phyloP scores from a whole-genome alignment of 2,888 invertebrate genomes.

The Thyatira batis region DNA sequence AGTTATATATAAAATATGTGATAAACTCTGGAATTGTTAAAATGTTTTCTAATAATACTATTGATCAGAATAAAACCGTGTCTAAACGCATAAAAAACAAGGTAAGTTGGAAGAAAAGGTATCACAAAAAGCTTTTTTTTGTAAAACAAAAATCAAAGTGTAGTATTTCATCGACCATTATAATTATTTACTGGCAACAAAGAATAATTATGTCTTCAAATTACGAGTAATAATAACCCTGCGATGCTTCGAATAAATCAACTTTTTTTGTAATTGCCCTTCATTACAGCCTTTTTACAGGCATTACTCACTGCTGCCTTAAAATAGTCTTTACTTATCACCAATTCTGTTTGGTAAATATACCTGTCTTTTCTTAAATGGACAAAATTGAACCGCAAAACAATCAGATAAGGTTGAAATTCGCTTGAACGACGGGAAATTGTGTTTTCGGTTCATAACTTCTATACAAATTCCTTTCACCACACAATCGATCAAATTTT shows the following conservation, averaged over 20 bases:
- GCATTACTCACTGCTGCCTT: neutral
- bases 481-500: constrained; percentile 33
- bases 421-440: neutral
- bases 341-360: neutral
- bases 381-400: neutral
- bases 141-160: neutral
- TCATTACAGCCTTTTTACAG: neutral
- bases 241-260: neutral
- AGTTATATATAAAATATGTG: too few species aligned
- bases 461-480: constrained; percentile 26
- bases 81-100: too few species aligned
- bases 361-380: neutral
- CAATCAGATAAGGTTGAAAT: neutral
- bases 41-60: too few species aligned
- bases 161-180: neutral
- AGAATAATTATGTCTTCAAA: neutral
- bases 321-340: neutral
- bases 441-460: neutral
- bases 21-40: too few species aligned
- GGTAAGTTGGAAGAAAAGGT: too few species aligned
- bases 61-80: too few species aligned
- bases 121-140: neutral
- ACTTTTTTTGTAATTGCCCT: neutral
- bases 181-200: neutral
- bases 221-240: neutral